A percentile compares a stretch with the other conserved stretches of the same genome.
Conservation (phyloP, 2,888 invertebrate species). For the Dryomyza anilis region DNA sequence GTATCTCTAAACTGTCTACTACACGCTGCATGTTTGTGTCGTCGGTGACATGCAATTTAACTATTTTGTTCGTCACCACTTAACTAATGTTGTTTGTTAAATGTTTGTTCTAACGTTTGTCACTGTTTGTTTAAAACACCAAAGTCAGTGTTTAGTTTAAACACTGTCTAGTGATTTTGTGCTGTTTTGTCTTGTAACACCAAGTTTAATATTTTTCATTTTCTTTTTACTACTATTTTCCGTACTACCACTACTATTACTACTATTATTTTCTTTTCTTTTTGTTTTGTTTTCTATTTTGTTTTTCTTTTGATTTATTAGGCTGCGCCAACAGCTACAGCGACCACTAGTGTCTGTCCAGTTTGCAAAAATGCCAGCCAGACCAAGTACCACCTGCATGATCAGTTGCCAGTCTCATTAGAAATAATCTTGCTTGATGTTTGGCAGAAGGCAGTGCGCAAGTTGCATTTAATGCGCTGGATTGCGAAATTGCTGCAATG, state of each 20-base stretch:
- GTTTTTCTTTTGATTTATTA: slow-evolving; percentile 47
- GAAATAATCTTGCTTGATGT: slow-evolving; percentile 53
- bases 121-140: not conserved
- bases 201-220: not conserved
- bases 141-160: not conserved
- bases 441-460: slow-evolving; percentile 52
- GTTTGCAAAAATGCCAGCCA: slow-evolving; percentile 55
- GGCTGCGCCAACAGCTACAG: slow-evolving; percentile 42
- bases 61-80: not conserved
- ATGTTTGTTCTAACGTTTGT: not conserved
- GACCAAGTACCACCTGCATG: slow-evolving; percentile 55
- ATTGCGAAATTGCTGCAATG: slow-evolving; percentile 57
- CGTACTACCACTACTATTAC: slow-evolving; percentile 1
- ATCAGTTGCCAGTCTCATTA: slow-evolving; percentile 53
- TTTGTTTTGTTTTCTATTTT: slow-evolving; percentile 40
- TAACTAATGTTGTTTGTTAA: not conserved
- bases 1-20: too few species aligned
- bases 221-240: slow-evolving; percentile 32
- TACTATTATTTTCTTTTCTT: slow-evolving; percentile 39
- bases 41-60: too few species aligned
- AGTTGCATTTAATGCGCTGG: slow-evolving; percentile 53
- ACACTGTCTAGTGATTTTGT: not conserved
- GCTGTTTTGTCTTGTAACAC: not conserved
- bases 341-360: slow-evolving; percentile 42
- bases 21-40: too few species aligned